Conservation (phyloP, 1,140 invertebrate genomes). For the Scaptomyza hsui region DNA sequence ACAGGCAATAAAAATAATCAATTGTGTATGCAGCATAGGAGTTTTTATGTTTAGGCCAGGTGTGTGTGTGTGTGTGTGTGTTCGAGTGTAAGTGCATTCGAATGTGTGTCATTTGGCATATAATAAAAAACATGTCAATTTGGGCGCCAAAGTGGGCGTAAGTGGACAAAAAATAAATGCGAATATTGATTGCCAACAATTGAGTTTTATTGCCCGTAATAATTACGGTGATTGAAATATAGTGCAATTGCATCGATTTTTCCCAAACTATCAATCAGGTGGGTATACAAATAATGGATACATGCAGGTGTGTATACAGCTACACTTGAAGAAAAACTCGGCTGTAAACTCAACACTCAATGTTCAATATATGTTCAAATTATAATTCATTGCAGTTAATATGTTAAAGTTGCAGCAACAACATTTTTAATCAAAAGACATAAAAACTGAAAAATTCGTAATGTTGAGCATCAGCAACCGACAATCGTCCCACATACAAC, state of each 20-base stretch:
- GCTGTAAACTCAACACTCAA: neutral
- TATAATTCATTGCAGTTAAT: conserved; percentile 3
- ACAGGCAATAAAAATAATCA: neutral
- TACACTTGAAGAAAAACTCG: neutral
- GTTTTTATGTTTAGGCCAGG: neutral
- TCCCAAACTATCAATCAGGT: conserved; percentile 5
- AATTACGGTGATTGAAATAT: neutral
- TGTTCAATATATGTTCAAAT: too few species aligned
- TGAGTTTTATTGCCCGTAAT: neutral
- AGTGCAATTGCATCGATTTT: conserved; percentile 36
- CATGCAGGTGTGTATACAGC: conserved; percentile 4
- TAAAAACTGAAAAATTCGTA: conserved; percentile 4
- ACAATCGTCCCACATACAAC: conserved; percentile 21
- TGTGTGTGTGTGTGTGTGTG: neutral
- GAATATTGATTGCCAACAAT: conserved; percentile 4
- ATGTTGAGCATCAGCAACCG: conserved; percentile 42
- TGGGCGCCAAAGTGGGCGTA: neutral
- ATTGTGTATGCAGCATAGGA: neutral
- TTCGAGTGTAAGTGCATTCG: neutral
- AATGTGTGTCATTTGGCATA: conserved; percentile 18
- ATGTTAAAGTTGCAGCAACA: conserved; percentile 8
- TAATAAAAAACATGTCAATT: neutral
- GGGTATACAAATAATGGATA: conserved; percentile 17
- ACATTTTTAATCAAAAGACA: neutral
- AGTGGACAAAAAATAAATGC: neutral